These are phyloP conservation scores for Eueides isabella DNA, from an alignment of 1,140 invertebrate genomes.

Conservation along the genomic window DNA sequence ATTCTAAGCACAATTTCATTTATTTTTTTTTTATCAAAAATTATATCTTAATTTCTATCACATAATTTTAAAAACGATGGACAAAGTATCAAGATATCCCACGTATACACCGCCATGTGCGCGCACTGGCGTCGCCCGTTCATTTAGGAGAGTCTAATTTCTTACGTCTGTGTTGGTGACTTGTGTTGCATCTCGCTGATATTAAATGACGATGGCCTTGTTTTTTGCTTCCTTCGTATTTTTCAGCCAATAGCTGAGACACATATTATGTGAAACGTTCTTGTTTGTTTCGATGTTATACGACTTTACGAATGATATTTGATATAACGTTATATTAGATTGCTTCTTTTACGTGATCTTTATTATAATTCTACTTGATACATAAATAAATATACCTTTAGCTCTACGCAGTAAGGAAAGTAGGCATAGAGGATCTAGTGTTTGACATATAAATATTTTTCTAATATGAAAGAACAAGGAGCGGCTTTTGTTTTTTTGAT, in stretches of 20 bases:
- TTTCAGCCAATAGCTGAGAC: slow-evolving; percentile 25
- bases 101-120: slow-evolving; percentile 56
- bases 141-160: slow-evolving; percentile 73
- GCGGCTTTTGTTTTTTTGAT: too few species aligned
- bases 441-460: neutral
- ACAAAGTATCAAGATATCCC: slow-evolving; percentile 51
- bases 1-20: too few species aligned
- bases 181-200: slow-evolving; percentile 30
- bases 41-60: neutral
- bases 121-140: slow-evolving; percentile 60
- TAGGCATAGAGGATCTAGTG: neutral
- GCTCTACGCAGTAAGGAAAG: too few species aligned
- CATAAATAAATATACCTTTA: too few species aligned
- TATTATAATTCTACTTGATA: too few species aligned
- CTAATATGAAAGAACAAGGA: neutral
- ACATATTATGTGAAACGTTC: slow-evolving; percentile 9
- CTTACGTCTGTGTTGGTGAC: slow-evolving; percentile 51
- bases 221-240: slow-evolving; percentile 35
- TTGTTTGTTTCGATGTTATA: neutral
- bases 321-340: slow-evolving; percentile 3
- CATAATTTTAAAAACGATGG: neutral
- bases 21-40: too few species aligned
- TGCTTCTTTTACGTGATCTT: neutral
- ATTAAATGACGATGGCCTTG: slow-evolving; percentile 46
- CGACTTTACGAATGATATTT: neutral